These are phyloP conservation scores for Rugalucina vietnamica DNA, from an alignment of 2,888 invertebrate genomes.

Conservation along the genomic window DNA sequence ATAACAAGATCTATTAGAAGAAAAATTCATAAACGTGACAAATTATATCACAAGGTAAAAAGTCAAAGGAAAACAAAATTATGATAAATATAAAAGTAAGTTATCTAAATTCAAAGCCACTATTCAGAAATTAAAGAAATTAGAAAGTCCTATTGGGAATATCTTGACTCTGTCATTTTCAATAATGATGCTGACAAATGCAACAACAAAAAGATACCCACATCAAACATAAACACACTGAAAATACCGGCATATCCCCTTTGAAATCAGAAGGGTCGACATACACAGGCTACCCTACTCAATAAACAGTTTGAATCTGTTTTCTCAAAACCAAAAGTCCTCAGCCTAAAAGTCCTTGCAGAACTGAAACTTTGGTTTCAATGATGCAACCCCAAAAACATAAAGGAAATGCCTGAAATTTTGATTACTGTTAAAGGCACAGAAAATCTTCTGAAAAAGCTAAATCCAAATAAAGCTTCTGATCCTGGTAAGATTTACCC, in stretches of 20 bases:
- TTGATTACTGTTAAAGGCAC: no score
- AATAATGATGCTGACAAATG: neutral
- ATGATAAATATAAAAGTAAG: neutral
- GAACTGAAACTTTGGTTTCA: no score
- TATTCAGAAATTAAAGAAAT: constrained; percentile 25
- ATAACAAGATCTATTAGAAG: neutral
- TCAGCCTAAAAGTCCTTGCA: no score
- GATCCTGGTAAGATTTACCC: no score
- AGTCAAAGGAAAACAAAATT: neutral
- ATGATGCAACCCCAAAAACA: no score
- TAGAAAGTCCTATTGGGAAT: constrained; percentile 25
- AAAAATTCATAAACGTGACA: constrained; percentile 10
- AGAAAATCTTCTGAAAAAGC: no score
- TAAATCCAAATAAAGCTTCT: no score
- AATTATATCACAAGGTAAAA: neutral
- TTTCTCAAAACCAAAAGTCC: no score
- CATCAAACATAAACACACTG: neutral
- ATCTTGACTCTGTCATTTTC: constrained; percentile 16
- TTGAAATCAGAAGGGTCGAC: neutral
- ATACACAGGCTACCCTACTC: neutral
- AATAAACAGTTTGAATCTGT: no score
- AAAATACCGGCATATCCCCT: neutral
- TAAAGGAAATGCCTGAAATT: no score
- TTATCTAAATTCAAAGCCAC: neutral
- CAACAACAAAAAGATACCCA: neutral